Conservation (phyloP, 2,888 invertebrate genomes). For the Gortyna flavago region DNA sequence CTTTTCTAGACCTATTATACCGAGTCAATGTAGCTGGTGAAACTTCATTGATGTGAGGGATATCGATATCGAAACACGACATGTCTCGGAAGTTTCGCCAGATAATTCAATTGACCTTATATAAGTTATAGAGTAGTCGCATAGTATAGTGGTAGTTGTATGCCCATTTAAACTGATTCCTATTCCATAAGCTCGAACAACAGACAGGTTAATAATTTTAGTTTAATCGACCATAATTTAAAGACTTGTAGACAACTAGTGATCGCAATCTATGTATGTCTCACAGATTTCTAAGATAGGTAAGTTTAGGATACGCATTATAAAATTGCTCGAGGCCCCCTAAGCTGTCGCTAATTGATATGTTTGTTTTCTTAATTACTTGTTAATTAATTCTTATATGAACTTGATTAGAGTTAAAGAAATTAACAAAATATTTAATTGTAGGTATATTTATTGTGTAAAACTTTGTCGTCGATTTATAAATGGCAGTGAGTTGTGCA, state of each 20-base stretch:
- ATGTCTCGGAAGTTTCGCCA: background rate
- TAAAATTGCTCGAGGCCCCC: constrained; percentile 23
- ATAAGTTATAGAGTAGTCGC: background rate
- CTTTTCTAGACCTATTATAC: background rate
- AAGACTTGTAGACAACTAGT: background rate
- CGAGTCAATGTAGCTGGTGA: background rate
- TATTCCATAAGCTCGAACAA: constrained; percentile 28
- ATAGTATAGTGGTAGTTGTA: background rate
- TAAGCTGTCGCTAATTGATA: constrained; percentile 37
- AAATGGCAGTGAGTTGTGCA: background rate
- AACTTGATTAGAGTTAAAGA: constrained; percentile 23
- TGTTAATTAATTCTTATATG: background rate
- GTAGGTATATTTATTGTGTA: background rate
- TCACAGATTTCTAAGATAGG: constrained; percentile 30
- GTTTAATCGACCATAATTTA: constrained; percentile 18
- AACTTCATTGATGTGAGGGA: background rate
- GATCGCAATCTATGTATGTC: constrained; percentile 35
- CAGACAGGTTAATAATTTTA: constrained; percentile 25
- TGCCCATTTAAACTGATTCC: background rate
- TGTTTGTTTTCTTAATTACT: constrained; percentile 36
- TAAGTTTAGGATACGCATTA: constrained; percentile 6
- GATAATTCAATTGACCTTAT: background rate
- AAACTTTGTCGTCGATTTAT: background rate
- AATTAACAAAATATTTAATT: constrained; percentile 7
- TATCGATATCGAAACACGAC: background rate